A percentile compares a stretch with the other conserved stretches of the same genome.
Evolutionary conservation across 2,888 invertebrate species (phyloP).

Genomic region (Drosophila monieri): DNA sequence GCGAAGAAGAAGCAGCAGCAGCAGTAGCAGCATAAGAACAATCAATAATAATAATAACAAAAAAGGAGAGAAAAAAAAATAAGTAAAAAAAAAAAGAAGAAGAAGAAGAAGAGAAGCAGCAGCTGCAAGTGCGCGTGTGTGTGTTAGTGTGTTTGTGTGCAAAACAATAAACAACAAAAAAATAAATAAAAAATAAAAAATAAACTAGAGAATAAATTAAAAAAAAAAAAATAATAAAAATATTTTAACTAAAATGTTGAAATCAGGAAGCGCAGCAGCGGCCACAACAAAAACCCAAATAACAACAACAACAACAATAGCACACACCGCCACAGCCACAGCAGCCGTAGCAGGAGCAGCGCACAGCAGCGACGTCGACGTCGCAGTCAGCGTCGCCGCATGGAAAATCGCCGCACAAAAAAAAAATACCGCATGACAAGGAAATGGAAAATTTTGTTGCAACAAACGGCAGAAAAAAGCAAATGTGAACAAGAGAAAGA

Average conservation of each 20-base stretch:
- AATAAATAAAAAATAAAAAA: conserved; percentile 29
- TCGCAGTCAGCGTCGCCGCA: conserved; percentile 56
- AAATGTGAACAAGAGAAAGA: conserved; percentile 39
- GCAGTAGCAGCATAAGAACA: conserved; percentile 62
- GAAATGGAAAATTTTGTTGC: conserved; percentile 52
- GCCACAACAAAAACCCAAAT: conserved; percentile 7
- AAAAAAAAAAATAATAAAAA: conserved; percentile 18
- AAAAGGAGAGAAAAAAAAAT: conserved; percentile 7
- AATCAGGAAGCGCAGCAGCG: background rate
- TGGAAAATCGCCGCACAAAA: conserved; percentile 46
- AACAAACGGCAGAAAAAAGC: conserved; percentile 25
- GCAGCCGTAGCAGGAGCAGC: conserved; percentile 49
- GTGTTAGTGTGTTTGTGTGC: conserved; percentile 16
- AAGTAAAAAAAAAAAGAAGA: conserved; percentile 1
- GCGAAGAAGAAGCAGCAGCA: background rate
- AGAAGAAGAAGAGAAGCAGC: conserved; percentile 18
- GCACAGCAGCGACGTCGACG: conserved; percentile 48
- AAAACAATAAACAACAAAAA: conserved; percentile 29
- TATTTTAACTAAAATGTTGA: conserved; percentile 5
- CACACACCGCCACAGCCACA: conserved; percentile 36
- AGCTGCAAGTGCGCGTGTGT: conserved; percentile 17
- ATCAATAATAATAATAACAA: conserved; percentile 60
- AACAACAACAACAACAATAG: conserved; percentile 7
- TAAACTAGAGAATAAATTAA: conserved; percentile 24
- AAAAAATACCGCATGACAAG: conserved; percentile 61